Evolutionary conservation across 2,113 vertebrate genomes (phyloP).

Genomic region (Ailuropoda melanoleuca): DNA sequence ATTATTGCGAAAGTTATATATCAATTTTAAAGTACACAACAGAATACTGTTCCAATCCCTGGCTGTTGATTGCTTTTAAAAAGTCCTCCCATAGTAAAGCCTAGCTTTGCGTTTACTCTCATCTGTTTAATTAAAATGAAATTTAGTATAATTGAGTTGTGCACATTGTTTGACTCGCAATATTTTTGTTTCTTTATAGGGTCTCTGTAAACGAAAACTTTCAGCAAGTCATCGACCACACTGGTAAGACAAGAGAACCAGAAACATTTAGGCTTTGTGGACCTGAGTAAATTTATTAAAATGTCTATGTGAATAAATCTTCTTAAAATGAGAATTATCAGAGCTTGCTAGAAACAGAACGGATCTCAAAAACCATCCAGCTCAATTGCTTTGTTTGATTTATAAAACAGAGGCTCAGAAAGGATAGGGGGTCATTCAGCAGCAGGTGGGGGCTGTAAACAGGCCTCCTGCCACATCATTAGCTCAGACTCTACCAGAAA

Average conservation of each 20-base stretch:
- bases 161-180: not conserved
- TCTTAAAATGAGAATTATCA: not conserved
- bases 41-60: not conserved
- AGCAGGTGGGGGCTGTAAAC: not conserved
- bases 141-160: not conserved
- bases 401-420: not conserved
- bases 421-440: not conserved
- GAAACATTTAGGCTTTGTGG: not conserved
- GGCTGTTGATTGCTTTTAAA: not conserved
- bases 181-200: slow-evolving; percentile 58
- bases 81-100: slow-evolving; percentile 15
- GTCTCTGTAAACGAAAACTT: slow-evolving; percentile 43
- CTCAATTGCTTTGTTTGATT: not conserved
- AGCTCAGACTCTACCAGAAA: not conserved
- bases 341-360: not conserved
- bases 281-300: not conserved
- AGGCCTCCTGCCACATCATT: not conserved
- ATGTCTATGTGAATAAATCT: not conserved
- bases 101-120: not conserved
- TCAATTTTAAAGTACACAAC: not conserved
- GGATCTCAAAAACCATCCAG: not conserved
- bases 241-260: slow-evolving; percentile 66
- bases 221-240: not conserved
- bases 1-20: not conserved
- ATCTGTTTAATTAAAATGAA: slow-evolving; percentile 29